These are phyloP conservation scores for Lutraria lutraria DNA, from an alignment of 2,888 invertebrate species.

Conservation along the genomic window DNA sequence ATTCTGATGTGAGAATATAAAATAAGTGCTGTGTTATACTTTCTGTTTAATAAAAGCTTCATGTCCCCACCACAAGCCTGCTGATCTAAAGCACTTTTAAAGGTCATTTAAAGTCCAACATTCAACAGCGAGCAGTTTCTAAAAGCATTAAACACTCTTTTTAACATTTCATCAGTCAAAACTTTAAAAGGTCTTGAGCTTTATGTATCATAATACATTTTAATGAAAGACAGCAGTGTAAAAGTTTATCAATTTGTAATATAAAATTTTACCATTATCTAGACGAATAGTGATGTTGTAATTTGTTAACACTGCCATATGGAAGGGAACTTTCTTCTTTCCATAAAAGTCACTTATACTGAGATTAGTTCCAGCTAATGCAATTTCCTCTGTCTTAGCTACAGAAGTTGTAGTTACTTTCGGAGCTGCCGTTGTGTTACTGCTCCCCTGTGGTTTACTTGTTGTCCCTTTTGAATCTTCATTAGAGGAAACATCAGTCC, in stretches of 20 bases:
- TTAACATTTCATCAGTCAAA: no score
- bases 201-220: no score
- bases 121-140: no score
- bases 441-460: neutral
- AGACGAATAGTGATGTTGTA: slow-evolving; percentile 56
- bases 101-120: no score
- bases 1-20: no score
- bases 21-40: no score
- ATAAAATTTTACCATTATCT: slow-evolving; percentile 24
- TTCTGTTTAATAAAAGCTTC: no score
- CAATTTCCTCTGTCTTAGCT: neutral
- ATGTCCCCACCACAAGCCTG: no score
- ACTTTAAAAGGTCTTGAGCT: no score
- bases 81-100: no score
- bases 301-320: slow-evolving; percentile 57
- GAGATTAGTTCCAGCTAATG: slow-evolving; percentile 38
- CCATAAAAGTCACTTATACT: slow-evolving; percentile 49
- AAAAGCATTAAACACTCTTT: no score
- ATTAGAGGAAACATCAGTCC: neutral
- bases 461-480: slow-evolving; percentile 6
- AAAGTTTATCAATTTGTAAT: neutral
- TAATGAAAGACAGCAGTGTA: neutral
- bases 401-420: slow-evolving; percentile 11
- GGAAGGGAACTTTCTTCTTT: slow-evolving; percentile 61
- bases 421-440: neutral